Evolutionary conservation across 2,797 vertebrate genomes (phyloP), one percentile per base, ranked within the genome.

Genomic region (Pitangus sulphuratus): DNA sequence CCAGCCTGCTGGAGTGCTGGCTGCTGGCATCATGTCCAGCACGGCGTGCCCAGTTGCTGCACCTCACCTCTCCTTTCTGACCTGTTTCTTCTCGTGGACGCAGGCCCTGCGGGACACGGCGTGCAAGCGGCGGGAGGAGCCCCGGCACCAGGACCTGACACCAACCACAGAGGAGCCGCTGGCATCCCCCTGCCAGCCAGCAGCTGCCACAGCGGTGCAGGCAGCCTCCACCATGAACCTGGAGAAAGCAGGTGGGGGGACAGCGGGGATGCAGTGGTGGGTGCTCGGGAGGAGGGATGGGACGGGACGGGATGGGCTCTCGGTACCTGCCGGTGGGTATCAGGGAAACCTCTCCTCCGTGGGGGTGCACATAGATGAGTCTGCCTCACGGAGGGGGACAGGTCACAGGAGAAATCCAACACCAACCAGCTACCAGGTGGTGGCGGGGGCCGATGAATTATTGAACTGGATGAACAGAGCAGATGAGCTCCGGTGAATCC

Each of bases 181-280:
- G 2, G 68, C 57, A 0, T 75, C 79, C 4, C 87, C 70, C 57
- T 37, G n/a, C 24, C 47, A 87, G 84, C 91, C 69, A 16, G 95
- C 94, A 68, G 60, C 51, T 51, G 88, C 82, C 22, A 4, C 60
- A 0, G n/a, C 3, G 0, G 72, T 22, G 56, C 91, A 47, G 77
- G 95, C 95, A 84, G 86, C 94, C 64, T 64, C 72, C 66, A 12
- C 48, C 95, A 96, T 97, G 97, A 97, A 96, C 93, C 84, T 98
- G 95, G 98, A 98, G 91, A 97, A 98, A 71, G 19, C 97, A 89
- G 98, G 98, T 98, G 95, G 65, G 68, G 61, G 62, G 17, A 28
- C n/a, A 74, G 12, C 39, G 0, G 2, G 37, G 50, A 8, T 17
- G 22, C 3, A 3, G 28, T 0, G 2, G 14, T 18, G 15, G 44